phyloP scores from a whole-genome alignment of 2,888 invertebrate genomes.

The Argynnis bischoffii region DNA sequence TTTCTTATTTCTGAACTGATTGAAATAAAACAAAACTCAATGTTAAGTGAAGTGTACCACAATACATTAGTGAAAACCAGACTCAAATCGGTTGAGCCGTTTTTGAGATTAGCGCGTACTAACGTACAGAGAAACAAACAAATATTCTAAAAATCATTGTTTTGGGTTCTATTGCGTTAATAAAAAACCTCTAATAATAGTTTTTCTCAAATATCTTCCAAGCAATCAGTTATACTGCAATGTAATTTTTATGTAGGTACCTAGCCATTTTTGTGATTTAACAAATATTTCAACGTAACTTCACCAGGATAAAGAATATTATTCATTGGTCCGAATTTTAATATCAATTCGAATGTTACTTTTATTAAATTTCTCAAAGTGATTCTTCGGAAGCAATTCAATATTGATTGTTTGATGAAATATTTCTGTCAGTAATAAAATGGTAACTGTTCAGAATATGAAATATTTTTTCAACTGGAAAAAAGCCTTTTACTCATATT shows the following conservation, averaged over 20 bases:
- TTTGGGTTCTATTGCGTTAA: too few relatives aligned
- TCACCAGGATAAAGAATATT: conserved; percentile 23
- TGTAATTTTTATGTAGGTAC: neutral
- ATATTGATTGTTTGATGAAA: conserved; percentile 36
- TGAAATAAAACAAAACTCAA: too few relatives aligned
- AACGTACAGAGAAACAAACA: too few relatives aligned
- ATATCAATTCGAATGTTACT: conserved; percentile 33
- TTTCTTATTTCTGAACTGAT: too few relatives aligned
- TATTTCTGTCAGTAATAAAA: conserved; percentile 29
- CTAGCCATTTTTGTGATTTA: conserved; percentile 9
- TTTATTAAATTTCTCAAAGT: conserved; percentile 36
- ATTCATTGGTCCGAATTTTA: conserved; percentile 31
- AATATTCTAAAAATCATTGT: too few relatives aligned
- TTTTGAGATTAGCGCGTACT: too few relatives aligned
- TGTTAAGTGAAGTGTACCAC: too few relatives aligned
- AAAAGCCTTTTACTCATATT: conserved; percentile 30
- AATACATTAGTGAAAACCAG: too few relatives aligned
- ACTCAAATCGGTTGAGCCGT: too few relatives aligned
- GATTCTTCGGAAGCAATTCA: conserved; percentile 34
- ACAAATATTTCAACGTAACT: conserved; percentile 11
- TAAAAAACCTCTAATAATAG: too few relatives aligned
- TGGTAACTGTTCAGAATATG: conserved; percentile 25
- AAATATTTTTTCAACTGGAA: conserved; percentile 27
- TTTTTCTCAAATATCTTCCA: too few relatives aligned
- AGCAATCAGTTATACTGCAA: neutral